Evolutionary conservation across 2,113 vertebrate genomes (phyloP).

Genomic region (Muntiacus muntjak): DNA sequence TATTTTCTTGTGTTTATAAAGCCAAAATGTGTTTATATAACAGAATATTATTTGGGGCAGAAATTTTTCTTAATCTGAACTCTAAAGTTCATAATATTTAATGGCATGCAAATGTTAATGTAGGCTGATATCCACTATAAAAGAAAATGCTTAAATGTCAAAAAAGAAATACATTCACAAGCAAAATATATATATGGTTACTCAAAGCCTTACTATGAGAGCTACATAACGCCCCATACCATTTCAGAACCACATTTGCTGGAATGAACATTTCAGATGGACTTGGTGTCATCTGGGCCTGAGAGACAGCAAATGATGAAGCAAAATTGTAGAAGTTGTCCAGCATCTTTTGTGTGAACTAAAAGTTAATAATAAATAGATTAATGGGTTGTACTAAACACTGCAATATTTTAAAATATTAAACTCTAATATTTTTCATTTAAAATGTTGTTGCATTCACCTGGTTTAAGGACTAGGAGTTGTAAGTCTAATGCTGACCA

Average conservation of each 20-base stretch:
- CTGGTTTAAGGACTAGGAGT: background rate
- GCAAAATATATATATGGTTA: background rate
- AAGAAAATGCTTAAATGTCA: slow-evolving; percentile 19
- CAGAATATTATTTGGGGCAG: background rate
- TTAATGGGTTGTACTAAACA: slow-evolving; percentile 10
- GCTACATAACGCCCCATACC: slow-evolving; percentile 77
- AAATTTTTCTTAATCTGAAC: background rate
- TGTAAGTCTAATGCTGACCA: slow-evolving; percentile 10
- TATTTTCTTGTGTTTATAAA: slow-evolving; percentile 39
- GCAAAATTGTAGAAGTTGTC: slow-evolving; percentile 96
- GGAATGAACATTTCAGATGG: slow-evolving; percentile 95
- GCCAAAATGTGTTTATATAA: background rate
- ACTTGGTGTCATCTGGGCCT: slow-evolving; percentile 94
- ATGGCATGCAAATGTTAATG: background rate
- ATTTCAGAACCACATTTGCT: slow-evolving; percentile 91
- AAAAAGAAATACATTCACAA: slow-evolving; percentile 21
- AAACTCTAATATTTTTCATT: slow-evolving; percentile 9
- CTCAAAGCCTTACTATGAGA: background rate
- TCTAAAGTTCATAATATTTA: background rate
- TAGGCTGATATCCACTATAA: background rate
- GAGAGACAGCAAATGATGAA: slow-evolving; percentile 92
- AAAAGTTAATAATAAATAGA: slow-evolving; percentile 53
- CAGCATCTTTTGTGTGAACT: slow-evolving; percentile 98
- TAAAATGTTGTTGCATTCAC: background rate
- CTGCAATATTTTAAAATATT: background rate